Conservation (phyloP, 2,888 invertebrate species). For the Thumatha senex region DNA sequence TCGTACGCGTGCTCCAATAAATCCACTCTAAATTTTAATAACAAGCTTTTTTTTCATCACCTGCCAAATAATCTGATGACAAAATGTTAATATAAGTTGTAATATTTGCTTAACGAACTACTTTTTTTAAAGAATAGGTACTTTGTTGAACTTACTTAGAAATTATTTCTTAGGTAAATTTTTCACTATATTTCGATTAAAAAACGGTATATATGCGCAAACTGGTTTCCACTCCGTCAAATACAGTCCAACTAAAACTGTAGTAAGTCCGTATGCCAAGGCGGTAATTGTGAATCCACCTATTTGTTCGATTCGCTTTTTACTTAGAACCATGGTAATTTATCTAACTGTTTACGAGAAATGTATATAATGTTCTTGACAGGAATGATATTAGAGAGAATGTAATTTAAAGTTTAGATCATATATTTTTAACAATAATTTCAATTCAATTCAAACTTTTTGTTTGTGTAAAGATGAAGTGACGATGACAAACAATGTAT, state of each 20-base stretch:
- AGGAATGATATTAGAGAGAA: not conserved
- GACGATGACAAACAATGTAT: no score
- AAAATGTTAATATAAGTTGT: no score
- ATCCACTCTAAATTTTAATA: conserved; percentile 10
- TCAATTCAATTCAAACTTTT: not conserved
- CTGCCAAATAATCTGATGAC: not conserved
- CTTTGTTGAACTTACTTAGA: not conserved
- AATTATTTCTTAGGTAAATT: not conserved
- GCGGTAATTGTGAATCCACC: conserved; percentile 76
- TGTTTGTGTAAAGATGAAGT: no score
- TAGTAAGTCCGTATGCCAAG: conserved; percentile 82
- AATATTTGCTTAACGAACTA: no score
- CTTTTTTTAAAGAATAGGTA: no score
- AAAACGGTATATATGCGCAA: conserved; percentile 87
- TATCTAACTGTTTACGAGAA: not conserved
- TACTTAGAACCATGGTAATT: conserved; percentile 60
- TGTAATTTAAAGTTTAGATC: not conserved
- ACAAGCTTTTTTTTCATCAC: not conserved
- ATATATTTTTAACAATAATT: not conserved
- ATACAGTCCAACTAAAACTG: conserved; percentile 60
- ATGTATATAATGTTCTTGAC: not conserved
- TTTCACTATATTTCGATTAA: conserved; percentile 6
- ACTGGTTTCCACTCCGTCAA: conserved; percentile 90
- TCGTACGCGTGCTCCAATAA: conserved; percentile 50
- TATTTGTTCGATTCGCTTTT: conserved; percentile 83